Evolutionary conservation across 2,888 invertebrate species (phyloP).

Genomic region (Chaetoderma sp.): DNA sequence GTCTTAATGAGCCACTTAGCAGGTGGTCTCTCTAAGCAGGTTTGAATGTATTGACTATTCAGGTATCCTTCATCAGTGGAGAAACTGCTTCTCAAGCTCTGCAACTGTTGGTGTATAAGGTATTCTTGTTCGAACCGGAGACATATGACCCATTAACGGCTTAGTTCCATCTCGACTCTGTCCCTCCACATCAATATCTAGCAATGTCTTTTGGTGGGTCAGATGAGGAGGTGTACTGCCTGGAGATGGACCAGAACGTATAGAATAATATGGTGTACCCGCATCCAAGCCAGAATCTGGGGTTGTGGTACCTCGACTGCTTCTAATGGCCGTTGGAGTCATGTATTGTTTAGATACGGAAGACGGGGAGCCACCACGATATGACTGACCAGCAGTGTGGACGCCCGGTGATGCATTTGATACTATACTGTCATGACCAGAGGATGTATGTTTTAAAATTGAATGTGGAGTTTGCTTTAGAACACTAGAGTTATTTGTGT

Average conservation of each 20-base stretch:
- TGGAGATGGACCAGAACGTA: slow-evolving; percentile 75
- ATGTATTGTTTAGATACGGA: no score
- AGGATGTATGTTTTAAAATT: slow-evolving; percentile 1
- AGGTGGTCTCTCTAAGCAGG: no score
- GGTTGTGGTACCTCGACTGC: slow-evolving; percentile 30
- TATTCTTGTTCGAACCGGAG: no score
- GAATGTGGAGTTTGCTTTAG: slow-evolving; percentile 21
- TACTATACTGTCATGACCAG: slow-evolving; percentile 31
- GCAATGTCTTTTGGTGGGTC: slow-evolving; percentile 61
- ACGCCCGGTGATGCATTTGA: slow-evolving; percentile 26
- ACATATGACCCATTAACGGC: slow-evolving; percentile 49
- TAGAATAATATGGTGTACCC: slow-evolving; percentile 90
- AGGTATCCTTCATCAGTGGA: no score
- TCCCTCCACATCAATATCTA: slow-evolving; percentile 68
- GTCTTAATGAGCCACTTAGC: no score
- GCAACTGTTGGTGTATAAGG: no score
- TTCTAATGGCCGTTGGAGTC: no score
- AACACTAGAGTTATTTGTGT: slow-evolving; percentile 72
- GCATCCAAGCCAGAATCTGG: slow-evolving; percentile 83
- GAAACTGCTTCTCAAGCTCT: no score
- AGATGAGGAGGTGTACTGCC: slow-evolving; percentile 66
- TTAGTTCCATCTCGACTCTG: slow-evolving; percentile 63
- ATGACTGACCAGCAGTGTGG: slow-evolving; percentile 6
- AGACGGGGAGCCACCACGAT: neutral
- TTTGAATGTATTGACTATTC: no score